Base-by-base conservation (phyloP, 2,888 invertebrate genomes). In the Spisula subtruncata region DNA sequence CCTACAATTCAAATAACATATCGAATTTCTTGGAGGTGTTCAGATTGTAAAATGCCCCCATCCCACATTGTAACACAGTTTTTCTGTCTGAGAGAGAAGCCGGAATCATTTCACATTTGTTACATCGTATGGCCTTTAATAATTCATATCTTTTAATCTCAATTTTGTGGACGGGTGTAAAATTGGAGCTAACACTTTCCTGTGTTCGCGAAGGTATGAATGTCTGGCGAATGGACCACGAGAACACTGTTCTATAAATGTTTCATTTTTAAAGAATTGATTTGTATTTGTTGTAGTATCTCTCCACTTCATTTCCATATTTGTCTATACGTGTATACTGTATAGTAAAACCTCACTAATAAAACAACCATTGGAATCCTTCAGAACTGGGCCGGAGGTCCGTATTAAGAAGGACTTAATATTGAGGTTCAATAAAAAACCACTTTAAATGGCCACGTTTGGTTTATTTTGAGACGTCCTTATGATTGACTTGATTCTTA, bases 71-170 rank as follows among this genome's bases (percentile, higher is more conserved):
- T 35, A 2, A 35, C 35, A 35, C 32, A 0, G 75, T 32, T 75
- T 41, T 75, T 35, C 35, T 75, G 35, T 75, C 32, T 75, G 75
- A 35, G 75, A 75, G 18, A 32, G 35, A 60, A n/a, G n/a, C n/a
- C 8, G 6, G 32, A 35, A 75, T 75, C 32, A 75, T 75, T 75
- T 35, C 75, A 75, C 75, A 75, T 75, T 75, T 75, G 32, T 75
- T 18, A 75, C 35, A 75, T 75, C 25, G 32, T 75, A 18, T 32
- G 75, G 75, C 35, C 60, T 75, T 75, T 75, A 75, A 75, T 75
- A 75, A 75, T 75, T 75, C 75, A 75, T 75, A 75, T 75, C 75
- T 75, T 75, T 75, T 75, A 75, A 75, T 75, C 75, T 75, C 32
- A 75, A 75, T 75, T 75, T 75, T 32, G 75, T 75, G 75, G 75